These are phyloP conservation scores for Drosophila hawaiiensis DNA, from an alignment of 2,888 invertebrate species.

Conservation along the genomic window DNA sequence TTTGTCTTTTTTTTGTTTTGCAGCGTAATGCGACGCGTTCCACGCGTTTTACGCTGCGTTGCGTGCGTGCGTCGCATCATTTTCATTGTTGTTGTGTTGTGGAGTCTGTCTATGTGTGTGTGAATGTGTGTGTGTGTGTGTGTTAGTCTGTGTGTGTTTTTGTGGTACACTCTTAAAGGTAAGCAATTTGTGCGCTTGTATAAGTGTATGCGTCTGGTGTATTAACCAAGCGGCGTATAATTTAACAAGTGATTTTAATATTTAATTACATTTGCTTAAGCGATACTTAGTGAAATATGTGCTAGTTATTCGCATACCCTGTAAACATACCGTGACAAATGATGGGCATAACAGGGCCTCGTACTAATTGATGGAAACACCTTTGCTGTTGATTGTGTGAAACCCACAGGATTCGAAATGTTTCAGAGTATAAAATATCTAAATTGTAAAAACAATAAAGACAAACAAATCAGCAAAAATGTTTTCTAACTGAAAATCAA, in stretches of 20 bases:
- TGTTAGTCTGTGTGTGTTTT: not conserved
- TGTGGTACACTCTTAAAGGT: conserved; percentile 56
- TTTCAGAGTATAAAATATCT: not conserved
- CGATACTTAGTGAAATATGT: conserved; percentile 2
- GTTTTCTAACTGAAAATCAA: not conserved
- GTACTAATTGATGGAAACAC: not conserved
- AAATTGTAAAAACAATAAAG: not conserved
- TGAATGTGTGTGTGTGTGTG: conserved; percentile 18
- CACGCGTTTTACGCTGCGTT: conserved; percentile 53
- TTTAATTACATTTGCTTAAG: conserved; percentile 31
- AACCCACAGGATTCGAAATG: not conserved
- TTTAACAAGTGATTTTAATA: conserved; percentile 38
- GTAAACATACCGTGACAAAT: not conserved
- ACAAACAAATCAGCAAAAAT: not conserved
- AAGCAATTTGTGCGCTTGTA: conserved; percentile 43
- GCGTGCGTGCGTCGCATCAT: conserved; percentile 49
- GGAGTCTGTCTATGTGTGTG: conserved; percentile 1
- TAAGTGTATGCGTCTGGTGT: conserved; percentile 4
- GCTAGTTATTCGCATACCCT: conserved; percentile 6
- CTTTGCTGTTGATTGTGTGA: too few relatives aligned
- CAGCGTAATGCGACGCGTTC: conserved; percentile 27
- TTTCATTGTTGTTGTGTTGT: conserved; percentile 38
- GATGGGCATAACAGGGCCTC: not conserved
- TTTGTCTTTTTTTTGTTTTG: not conserved
- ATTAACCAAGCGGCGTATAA: conserved; percentile 25